Evolutionary conservation across 2,797 vertebrate genomes (phyloP).

Genomic region (Semotilus atromaculatus): DNA sequence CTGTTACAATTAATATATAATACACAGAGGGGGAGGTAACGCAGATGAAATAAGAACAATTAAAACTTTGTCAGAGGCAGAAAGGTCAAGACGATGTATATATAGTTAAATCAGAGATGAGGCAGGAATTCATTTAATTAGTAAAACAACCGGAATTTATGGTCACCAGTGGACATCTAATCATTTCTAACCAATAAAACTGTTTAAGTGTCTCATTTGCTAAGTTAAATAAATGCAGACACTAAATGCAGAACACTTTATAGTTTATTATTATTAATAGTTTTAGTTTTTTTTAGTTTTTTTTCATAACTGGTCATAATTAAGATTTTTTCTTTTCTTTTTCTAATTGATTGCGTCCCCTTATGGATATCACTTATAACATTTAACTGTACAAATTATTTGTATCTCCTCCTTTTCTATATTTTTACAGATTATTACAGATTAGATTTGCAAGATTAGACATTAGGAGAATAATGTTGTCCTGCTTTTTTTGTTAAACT

Average conservation of each 20-base stretch:
- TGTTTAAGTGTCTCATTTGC: not conserved
- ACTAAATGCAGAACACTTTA: not conserved
- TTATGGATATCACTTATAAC: not conserved
- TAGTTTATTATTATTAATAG: not conserved
- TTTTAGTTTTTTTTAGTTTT: not conserved
- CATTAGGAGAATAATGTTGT: not conserved
- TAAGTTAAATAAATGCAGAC: not conserved
- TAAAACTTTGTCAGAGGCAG: conserved; percentile 3
- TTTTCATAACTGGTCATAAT: not conserved
- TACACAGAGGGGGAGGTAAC: conserved; percentile 47
- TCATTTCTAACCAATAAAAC: not conserved
- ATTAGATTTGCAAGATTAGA: not conserved
- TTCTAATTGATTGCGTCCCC: not conserved
- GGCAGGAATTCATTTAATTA: not conserved
- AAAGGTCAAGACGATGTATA: conserved; percentile 28
- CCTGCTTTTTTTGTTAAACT: not conserved
- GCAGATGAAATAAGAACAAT: conserved; percentile 12
- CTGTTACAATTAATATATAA: conserved; percentile 81
- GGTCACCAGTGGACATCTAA: not conserved
- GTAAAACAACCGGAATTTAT: conserved; percentile 7
- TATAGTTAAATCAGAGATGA: conserved; percentile 15
- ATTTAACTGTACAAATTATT: not conserved
- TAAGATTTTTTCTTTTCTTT: not conserved
- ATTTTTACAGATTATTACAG: not conserved
- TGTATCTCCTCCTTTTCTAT: not conserved